These are phyloP conservation scores for Anas platyrhynchos DNA, from an alignment of 2,113 vertebrate species.

Conservation along the genomic window DNA sequence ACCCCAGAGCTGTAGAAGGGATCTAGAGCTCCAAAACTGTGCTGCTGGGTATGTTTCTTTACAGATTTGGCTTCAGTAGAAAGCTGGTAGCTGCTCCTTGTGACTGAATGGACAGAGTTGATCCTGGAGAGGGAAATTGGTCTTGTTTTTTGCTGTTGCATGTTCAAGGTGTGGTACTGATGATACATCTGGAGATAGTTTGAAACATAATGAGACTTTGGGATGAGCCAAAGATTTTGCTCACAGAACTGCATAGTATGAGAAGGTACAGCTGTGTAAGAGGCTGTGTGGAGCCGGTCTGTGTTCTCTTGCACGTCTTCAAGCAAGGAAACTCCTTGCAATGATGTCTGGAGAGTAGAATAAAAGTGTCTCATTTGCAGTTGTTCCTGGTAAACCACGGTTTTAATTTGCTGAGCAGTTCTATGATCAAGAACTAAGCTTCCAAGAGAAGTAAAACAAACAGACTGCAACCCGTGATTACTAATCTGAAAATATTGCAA, in stretches of 20 bases:
- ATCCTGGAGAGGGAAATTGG: background rate
- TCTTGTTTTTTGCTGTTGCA: background rate
- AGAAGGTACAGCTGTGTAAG: no score
- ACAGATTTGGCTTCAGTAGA: background rate
- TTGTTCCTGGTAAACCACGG: no score
- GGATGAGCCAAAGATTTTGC: no score
- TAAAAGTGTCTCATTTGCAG: no score
- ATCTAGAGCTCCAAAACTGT: background rate
- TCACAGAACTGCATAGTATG: no score
- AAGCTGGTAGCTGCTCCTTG: background rate
- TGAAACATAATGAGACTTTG: no score
- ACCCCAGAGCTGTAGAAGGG: background rate
- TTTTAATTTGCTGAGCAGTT: background rate
- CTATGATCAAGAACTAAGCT: background rate
- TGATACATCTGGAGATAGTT: background rate
- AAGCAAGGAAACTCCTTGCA: no score
- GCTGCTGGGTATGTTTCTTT: background rate
- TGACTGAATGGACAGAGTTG: background rate
- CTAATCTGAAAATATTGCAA: background rate
- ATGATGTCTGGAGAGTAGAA: no score
- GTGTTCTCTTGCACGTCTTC: no score
- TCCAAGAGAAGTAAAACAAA: background rate
- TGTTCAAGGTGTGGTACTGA: background rate
- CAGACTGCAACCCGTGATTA: background rate
- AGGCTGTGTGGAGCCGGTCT: no score